phyloP scores from a whole-genome alignment of 2,888 invertebrate species.

The Eupithecia subumbrata region DNA sequence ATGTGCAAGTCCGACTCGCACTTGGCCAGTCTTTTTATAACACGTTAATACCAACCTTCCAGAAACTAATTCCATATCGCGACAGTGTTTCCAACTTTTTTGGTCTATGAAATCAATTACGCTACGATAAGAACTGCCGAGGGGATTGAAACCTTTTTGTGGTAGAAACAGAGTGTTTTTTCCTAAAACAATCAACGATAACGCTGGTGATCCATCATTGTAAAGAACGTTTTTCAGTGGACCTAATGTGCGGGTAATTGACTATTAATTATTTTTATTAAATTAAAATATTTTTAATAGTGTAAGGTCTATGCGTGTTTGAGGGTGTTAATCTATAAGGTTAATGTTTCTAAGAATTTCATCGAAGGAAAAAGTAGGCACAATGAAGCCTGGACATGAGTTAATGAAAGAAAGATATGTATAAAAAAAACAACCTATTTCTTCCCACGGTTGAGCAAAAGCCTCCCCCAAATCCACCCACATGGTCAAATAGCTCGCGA shows the following conservation, averaged over 20 bases:
- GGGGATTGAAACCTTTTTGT: conserved; percentile 66
- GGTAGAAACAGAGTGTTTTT: conserved; percentile 49
- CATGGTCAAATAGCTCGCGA: too few species aligned
- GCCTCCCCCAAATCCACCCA: too few species aligned
- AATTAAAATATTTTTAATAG: conserved; percentile 40
- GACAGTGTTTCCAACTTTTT: conserved; percentile 35
- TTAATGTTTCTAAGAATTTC: background rate
- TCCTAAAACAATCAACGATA: conserved; percentile 68
- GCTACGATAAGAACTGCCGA: conserved; percentile 51
- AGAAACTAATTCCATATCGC: conserved; percentile 45
- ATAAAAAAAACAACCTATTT: too few species aligned
- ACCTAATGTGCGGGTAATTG: conserved; percentile 43
- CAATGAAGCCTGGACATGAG: background rate
- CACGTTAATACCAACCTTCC: conserved; percentile 36
- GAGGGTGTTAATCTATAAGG: background rate
- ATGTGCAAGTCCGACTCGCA: background rate
- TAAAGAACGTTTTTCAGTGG: conserved; percentile 38
- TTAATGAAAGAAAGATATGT: too few species aligned
- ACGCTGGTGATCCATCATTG: conserved; percentile 60
- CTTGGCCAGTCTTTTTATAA: conserved; percentile 21
- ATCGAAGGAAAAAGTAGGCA: background rate
- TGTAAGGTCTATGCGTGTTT: conserved; percentile 15
- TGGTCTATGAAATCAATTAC: conserved; percentile 50
- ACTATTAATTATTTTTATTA: conserved; percentile 44
- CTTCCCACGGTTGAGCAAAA: too few species aligned